Evolutionary conservation across 2,888 invertebrate genomes (phyloP).

Genomic region (Eupithecia insigniata): DNA sequence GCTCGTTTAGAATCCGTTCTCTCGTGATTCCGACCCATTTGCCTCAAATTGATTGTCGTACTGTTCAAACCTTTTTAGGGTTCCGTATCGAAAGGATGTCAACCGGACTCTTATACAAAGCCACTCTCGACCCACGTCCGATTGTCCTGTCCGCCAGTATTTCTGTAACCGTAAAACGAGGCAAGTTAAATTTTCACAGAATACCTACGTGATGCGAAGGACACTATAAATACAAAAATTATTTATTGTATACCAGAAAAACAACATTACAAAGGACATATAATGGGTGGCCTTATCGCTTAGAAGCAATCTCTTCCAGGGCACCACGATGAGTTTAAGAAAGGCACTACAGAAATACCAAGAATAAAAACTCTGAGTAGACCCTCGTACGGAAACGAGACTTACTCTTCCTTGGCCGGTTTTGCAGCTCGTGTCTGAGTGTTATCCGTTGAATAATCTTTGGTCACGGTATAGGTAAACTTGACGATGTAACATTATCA

Average conservation of each 20-base stretch:
- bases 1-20: not conserved
- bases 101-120: not conserved
- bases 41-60: conserved; percentile 8
- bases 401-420: not conserved
- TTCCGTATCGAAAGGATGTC: not conserved
- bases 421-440: conserved; percentile 20
- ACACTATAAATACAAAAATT: too few relatives aligned
- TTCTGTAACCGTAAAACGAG: too few relatives aligned
- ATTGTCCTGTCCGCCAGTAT: not conserved
- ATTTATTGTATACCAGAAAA: too few relatives aligned
- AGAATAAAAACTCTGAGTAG: not conserved
- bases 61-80: not conserved
- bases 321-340: too few relatives aligned
- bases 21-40: conserved; percentile 6
- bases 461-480: conserved; percentile 15
- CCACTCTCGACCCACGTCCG: not conserved
- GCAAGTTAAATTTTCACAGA: not conserved
- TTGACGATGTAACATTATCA: conserved; percentile 3
- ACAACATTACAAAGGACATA: too few relatives aligned
- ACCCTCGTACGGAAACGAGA: not conserved
- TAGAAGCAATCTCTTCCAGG: too few relatives aligned
- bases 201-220: not conserved
- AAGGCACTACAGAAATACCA: not conserved
- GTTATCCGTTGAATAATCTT: conserved; percentile 8
- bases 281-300: too few relatives aligned